Base-by-base conservation (phyloP, 2,888 invertebrate genomes). In the Caenorhabditis afra region DNA sequence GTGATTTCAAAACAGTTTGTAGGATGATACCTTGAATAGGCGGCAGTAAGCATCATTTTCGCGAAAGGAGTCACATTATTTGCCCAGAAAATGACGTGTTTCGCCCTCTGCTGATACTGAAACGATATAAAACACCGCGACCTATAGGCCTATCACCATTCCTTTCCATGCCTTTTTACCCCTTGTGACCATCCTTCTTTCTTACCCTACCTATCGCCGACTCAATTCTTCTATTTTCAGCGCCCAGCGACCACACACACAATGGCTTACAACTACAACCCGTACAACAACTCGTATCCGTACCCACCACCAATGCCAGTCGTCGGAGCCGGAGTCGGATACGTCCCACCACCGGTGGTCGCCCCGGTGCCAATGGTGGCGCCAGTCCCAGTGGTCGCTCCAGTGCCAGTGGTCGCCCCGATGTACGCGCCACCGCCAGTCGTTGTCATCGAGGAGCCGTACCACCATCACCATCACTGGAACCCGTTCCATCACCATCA, bases 401-500 rank as follows among this genome's bases (percentile, higher is more conserved):
- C 79, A 52, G 23, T 73, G 14, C 39, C 57, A 50, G 55, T 67
- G 55, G 52, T 57, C 22, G 59, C 79, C 47, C 70, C 71, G 59
- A 37, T 66, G 23, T 58, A 52, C 12, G 58, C 50, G 22, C 49
- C 79, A 20, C 79, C 79, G 59, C 74, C 74, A 59, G 74, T 79
- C 16, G 79, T 79, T 8, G 61, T 79, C 4, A 70, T 70, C 39
- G 79, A 79, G 61, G 79, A 79, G 52, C 74, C 74, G 39, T 75
- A 79, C 41, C 68, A 79, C 65, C 76, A 77, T 16, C 66, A 66
- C 52, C 79, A 79, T 41, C 79, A 79, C 58, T 64, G 70, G 58
- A 67, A 79, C 47, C 79, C 73, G 52, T 79, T 68, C 67, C 78
- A 73, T 58, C 78, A 78, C 50, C 78, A 78, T 57, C 78, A 78